A percentile compares a stretch with the other conserved stretches of the same genome.
Evolutionary conservation across 2,113 vertebrate species (phyloP).

Genomic region (Etheostoma spectabile): DNA sequence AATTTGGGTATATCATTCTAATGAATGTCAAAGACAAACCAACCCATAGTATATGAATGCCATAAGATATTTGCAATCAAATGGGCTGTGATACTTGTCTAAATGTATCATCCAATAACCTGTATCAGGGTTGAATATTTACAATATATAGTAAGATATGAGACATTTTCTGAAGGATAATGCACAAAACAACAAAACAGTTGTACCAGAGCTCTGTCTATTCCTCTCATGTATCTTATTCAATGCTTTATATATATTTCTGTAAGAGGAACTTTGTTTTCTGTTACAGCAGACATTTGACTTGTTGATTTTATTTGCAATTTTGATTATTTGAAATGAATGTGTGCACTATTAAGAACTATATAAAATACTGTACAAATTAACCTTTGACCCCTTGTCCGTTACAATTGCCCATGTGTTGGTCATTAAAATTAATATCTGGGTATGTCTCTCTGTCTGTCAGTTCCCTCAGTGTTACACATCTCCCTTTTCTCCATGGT

Average conservation of each 20-base stretch:
- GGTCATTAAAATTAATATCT: constrained; percentile 12
- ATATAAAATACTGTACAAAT: not conserved
- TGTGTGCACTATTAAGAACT: not conserved
- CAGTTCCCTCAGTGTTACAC: constrained; percentile 36
- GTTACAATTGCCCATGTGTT: not conserved
- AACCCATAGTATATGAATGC: not conserved
- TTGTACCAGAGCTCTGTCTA: not conserved
- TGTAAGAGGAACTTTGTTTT: not conserved
- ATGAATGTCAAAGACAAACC: not conserved
- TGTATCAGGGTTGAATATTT: not conserved
- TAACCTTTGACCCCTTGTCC: constrained; percentile 4
- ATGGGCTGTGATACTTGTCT: not conserved
- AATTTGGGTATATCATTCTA: not conserved
- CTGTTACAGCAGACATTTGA: not conserved
- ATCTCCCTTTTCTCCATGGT: not conserved
- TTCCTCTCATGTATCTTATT: not conserved
- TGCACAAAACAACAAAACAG: not conserved
- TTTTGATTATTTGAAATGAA: not conserved
- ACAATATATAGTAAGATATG: not conserved
- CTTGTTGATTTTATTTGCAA: not conserved
- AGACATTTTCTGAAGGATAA: not conserved
- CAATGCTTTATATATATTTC: not conserved
- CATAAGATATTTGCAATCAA: not conserved
- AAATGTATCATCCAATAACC: not conserved
- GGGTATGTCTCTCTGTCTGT: constrained; percentile 31